phyloP scores from a whole-genome alignment of 2,888 invertebrate species.

The Drosophila mayaguana region DNA sequence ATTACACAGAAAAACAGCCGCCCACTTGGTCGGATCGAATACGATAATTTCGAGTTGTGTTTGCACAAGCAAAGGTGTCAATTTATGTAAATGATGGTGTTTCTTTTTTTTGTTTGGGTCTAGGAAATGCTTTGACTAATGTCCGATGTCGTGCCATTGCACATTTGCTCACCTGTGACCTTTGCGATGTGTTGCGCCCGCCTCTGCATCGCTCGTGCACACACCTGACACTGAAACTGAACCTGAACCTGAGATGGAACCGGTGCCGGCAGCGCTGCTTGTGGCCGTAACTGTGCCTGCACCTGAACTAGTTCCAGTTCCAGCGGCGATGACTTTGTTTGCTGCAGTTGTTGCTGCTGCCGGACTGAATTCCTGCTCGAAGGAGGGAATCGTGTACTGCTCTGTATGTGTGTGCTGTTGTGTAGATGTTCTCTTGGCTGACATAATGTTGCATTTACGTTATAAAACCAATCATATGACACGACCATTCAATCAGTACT shows the following conservation, averaged over 20 bases:
- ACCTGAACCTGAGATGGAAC: conserved; percentile 19
- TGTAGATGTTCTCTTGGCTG: conserved; percentile 57
- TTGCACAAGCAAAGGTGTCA: conserved; percentile 59
- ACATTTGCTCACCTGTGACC: conserved; percentile 87
- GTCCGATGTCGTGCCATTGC: conserved; percentile 58
- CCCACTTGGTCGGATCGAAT: neutral
- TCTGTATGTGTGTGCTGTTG: conserved; percentile 58
- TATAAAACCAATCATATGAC: conserved; percentile 19
- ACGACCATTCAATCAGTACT: conserved; percentile 55
- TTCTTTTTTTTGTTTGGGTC: neutral
- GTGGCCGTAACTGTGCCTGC: neutral
- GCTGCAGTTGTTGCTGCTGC: neutral
- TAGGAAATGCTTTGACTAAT: conserved; percentile 17
- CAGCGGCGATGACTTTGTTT: neutral
- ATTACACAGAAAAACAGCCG: conserved; percentile 44
- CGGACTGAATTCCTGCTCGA: conserved; percentile 69
- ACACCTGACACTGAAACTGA: conserved; percentile 25
- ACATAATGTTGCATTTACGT: conserved; percentile 77
- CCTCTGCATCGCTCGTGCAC: conserved; percentile 53
- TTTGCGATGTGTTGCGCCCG: conserved; percentile 87
- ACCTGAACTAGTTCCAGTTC: conserved; percentile 24
- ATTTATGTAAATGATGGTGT: conserved; percentile 56
- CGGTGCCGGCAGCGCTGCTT: conserved; percentile 8
- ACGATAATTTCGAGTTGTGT: conserved; percentile 30
- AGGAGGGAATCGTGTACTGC: conserved; percentile 81